phyloP scores from a whole-genome alignment of 2,888 invertebrate species.

The Microctonus hyperodae region DNA sequence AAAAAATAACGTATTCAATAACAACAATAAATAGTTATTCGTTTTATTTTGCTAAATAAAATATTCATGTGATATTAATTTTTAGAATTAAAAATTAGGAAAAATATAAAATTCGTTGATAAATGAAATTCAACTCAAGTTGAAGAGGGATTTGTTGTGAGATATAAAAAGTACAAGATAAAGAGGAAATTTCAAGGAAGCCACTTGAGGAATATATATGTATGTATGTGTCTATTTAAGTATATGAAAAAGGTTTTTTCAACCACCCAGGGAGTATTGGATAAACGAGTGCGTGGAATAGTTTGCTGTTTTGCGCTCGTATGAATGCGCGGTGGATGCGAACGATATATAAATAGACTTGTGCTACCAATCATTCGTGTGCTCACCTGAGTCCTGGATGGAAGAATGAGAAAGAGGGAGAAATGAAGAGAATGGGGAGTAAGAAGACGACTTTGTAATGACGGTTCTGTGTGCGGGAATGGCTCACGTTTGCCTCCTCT shows the following conservation, averaged over 20 bases:
- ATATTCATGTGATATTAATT: too few species aligned
- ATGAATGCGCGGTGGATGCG: not conserved
- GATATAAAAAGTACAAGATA: not conserved
- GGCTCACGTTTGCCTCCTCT: not conserved
- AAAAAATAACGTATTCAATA: not conserved
- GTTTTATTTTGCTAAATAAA: too few species aligned
- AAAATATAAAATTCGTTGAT: too few species aligned
- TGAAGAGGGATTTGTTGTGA: too few species aligned
- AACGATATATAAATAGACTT: constrained; percentile 22
- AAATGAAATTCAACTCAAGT: too few species aligned
- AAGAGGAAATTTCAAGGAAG: not conserved
- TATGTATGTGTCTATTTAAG: too few species aligned
- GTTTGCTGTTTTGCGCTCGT: constrained; percentile 12
- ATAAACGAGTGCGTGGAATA: not conserved
- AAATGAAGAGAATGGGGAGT: constrained; percentile 8
- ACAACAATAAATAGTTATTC: not conserved
- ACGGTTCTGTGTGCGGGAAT: constrained; percentile 18
- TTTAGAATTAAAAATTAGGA: not conserved
- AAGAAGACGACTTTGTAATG: constrained; percentile 31
- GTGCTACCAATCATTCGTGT: constrained; percentile 18
- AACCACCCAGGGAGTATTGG: not conserved
- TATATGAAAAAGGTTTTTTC: not conserved
- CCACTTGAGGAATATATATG: not conserved
- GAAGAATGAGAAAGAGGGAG: constrained; percentile 6
- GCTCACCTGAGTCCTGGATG: not conserved